Evolutionary conservation across 92 coral and sea anemone genomes (phyloP).

Genomic region (Bergia sp.): DNA sequence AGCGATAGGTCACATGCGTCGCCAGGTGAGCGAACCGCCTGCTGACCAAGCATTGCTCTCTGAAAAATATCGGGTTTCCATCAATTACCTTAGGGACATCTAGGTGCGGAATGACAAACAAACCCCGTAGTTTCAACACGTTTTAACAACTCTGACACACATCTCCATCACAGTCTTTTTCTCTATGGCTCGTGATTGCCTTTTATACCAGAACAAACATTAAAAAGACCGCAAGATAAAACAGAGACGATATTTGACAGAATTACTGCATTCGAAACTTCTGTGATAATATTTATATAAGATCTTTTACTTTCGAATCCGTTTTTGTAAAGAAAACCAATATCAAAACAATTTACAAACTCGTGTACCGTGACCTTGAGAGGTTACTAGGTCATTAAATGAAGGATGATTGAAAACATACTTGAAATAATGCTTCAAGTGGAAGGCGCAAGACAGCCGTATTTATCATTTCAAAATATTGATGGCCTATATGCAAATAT

Average conservation of each 20-base stretch:
- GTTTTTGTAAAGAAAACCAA: background rate
- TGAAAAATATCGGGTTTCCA: conserved; percentile 2
- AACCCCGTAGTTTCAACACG: conserved; percentile 7
- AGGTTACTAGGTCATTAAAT: conserved; percentile 4
- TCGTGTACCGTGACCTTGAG: background rate
- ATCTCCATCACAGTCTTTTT: too few relatives aligned
- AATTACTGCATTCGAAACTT: background rate
- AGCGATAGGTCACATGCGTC: conserved; percentile 13
- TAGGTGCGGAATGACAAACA: conserved; percentile 30
- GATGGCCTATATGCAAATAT: conserved; percentile 7
- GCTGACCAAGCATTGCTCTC: background rate
- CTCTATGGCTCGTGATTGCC: background rate
- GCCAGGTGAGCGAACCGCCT: background rate
- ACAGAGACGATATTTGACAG: background rate
- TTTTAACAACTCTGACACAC: background rate
- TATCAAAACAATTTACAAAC: background rate
- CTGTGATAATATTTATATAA: background rate
- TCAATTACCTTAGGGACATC: background rate
- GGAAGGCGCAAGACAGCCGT: background rate
- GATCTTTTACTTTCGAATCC: background rate
- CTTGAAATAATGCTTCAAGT: conserved; percentile 9
- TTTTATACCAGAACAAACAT: background rate
- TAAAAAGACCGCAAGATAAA: background rate
- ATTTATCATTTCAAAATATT: background rate
- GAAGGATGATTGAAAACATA: conserved; percentile 21